phyloP scores from a whole-genome alignment of 2,888 invertebrate species.

The Lasioglossum pauxillum region DNA sequence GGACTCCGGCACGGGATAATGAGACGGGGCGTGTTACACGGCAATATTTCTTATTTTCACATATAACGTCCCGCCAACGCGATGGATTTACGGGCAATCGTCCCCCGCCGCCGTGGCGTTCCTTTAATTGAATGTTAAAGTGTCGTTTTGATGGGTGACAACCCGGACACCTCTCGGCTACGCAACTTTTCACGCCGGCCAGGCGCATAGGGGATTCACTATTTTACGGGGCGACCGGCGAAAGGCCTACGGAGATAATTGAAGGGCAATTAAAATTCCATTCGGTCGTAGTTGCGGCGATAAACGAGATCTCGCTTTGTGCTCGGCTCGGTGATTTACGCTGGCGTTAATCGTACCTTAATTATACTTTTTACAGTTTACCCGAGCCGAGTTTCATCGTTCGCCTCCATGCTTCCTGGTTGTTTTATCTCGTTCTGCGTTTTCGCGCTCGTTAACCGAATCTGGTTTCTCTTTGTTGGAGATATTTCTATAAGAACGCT shows the following conservation, averaged over 20 bases:
- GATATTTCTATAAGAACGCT: neutral
- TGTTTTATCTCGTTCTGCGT: neutral
- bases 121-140: constrained; percentile 32
- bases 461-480: neutral
- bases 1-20: neutral
- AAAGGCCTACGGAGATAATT: constrained; percentile 39
- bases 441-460: neutral
- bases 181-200: neutral
- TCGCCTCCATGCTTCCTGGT: neutral
- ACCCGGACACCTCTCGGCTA: neutral
- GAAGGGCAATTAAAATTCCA: constrained; percentile 60
- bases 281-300: constrained; percentile 38
- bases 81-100: constrained; percentile 24
- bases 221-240: neutral
- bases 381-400: constrained; percentile 37
- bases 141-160: constrained; percentile 13
- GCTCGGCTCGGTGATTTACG: constrained; percentile 46
- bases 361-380: constrained; percentile 51
- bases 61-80: neutral
- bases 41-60: neutral
- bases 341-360: constrained; percentile 43
- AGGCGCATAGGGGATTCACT: neutral
- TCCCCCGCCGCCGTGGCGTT: neutral
- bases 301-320: constrained; percentile 54
- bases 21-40: neutral